Base-by-base conservation (phyloP, 2,797 vertebrate genomes). In the Poecilia gillii region DNA sequence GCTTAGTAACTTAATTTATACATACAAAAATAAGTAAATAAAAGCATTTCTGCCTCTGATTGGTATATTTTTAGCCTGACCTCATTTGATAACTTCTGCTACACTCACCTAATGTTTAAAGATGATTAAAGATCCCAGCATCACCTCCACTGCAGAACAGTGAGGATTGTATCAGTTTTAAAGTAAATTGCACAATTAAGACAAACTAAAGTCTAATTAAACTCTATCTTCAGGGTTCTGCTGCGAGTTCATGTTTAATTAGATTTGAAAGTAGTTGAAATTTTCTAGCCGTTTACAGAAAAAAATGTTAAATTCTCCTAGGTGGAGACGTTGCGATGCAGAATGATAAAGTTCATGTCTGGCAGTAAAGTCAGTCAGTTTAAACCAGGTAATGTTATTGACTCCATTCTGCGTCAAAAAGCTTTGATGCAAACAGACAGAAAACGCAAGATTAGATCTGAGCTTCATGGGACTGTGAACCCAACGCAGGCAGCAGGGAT, bases 401-500 rank as follows among this genome's bases (percentile, higher is more conserved):
- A 39, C 72, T 71, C 62, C 46, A 28, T 66, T 55, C 78, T 2
- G 53, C 55, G 33, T 70, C 41, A 41, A 74, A 78, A 81, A n/a
- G 77, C 84, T 80, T 53, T 77, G 46, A 33, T 45, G 76, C 83
- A 77, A 82, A 88, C 84, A 85, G 73, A 68, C 80, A 83, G 62
- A 84, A 73, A 73, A 55, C 57, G 77, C 46, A 41, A 83, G 87
- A 91, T 91, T 88, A 85, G 70, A 90, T 91, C 82, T 87, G 1
- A 49, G 89, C 83, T 88, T 43, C 80, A 89, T 31, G 81, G 46
- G 78, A 80, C 83, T 89, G 57, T 78, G 73, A 90, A 68, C 81
- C 82, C 68, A 84, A 81, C 83, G 77, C 82, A 82, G 70, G 77
- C 89, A 46, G 80, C 1, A 83, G 84, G 87, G 93, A 93, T 94